Evolutionary conservation across 53 echinoderm and acorn worm genomes (phyloP).

Genomic region (Antedon mediterranea): DNA sequence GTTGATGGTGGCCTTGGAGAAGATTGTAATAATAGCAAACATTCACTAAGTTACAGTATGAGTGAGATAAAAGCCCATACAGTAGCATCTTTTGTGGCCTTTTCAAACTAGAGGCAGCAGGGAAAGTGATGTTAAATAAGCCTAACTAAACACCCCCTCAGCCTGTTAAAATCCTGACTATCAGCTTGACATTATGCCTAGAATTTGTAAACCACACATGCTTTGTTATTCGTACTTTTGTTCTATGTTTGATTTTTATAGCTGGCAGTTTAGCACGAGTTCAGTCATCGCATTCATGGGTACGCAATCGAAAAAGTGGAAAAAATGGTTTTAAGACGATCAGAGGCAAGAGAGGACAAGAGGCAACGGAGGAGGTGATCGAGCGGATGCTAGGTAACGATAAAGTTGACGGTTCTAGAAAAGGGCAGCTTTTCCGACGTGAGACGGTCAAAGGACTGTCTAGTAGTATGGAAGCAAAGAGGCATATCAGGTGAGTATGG

Average conservation of each 20-base stretch:
- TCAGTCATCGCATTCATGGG: background rate
- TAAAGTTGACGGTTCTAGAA: constrained; percentile 15
- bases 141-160: no score
- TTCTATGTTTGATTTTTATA: background rate
- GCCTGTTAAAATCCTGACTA: no score
- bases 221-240: no score
- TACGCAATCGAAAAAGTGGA: background rate
- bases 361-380: constrained; percentile 47
- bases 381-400: constrained; percentile 48
- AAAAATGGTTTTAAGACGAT: constrained; percentile 24
- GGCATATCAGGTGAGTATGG: constrained; percentile 51
- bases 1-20: no score
- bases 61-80: no score
- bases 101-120: no score
- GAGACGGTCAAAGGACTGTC: constrained; percentile 64
- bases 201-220: no score
- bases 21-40: no score
- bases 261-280: background rate
- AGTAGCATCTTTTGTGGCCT: no score
- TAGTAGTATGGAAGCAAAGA: constrained; percentile 65
- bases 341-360: background rate
- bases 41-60: no score
- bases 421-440: constrained; percentile 37
- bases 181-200: no score
- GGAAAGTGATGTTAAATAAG: no score